Base-by-base conservation (phyloP, 2,888 invertebrate genomes). In the Sinhomidia bicolor region DNA sequence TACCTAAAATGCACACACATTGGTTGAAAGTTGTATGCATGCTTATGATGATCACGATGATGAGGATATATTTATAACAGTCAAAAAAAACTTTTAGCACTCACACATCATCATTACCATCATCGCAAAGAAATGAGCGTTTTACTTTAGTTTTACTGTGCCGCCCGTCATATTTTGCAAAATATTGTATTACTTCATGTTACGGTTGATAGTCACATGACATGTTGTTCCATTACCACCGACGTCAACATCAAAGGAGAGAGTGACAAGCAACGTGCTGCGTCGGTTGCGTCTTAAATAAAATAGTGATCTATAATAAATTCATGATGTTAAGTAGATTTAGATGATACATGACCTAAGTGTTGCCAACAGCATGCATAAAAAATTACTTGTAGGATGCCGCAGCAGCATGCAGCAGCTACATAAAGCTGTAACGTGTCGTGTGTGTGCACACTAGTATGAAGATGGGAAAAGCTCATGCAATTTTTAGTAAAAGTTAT, bases 301-400 rank as follows among this genome's bases (percentile, higher is more conserved):
- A 44, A 12, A 41, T 9, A 71, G 10, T 9, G 17, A 71, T 44
- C 44, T 20, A 71, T 71, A 20, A 71, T 71, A 71, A 71, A 71
- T 44, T 71, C 44, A 71, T 71, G 71, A 71, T 44, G 44, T 20
- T 71, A 71, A 71, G 71, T 44, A 44, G 71, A 71, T 71, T 71
- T 71, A 71, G 71, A 71, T 71, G 71, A 71, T 71, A 71, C 44
- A 44, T 17, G 23, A 44, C 71, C 68, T 17, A 44, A 71, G 41
- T 71, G 44, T 12, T 71, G 44, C 23, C 71, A 44, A 23, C 41
- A 44, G 12, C 23, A 60, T 60, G 60, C 12, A 26, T 60, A 60
- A 60, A 57, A 57, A 14, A 29, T 60, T 5, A 6, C 36, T 17
- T n/a, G 32, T 36, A 17, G 65, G 32, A 36, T 65, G 17, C 5